Evolutionary conservation across 2,888 invertebrate species (phyloP).

Genomic region (Caenorhabditis wallacei): DNA sequence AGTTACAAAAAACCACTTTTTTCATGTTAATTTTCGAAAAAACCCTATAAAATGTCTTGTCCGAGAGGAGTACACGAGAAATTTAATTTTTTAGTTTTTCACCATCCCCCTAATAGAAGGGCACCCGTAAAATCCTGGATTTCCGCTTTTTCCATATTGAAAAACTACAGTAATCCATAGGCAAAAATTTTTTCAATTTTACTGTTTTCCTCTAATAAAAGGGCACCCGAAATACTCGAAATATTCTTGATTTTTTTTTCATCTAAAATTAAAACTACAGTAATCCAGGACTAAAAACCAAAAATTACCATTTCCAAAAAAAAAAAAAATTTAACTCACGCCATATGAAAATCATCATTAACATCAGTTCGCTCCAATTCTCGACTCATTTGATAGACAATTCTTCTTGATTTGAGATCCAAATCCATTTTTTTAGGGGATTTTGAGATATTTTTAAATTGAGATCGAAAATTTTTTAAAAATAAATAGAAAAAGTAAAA

Average conservation of each 20-base stretch:
- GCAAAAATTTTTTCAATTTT: no score
- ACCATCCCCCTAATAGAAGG: no score
- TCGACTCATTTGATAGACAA: slow-evolving; percentile 48
- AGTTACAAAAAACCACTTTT: no score
- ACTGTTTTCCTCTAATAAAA: no score
- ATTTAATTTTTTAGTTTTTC: no score
- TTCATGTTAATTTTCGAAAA: no score
- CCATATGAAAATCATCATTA: slow-evolving; percentile 50
- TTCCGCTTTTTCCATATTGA: no score
- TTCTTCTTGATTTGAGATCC: slow-evolving; percentile 39
- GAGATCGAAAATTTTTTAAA: not conserved
- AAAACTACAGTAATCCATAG: no score
- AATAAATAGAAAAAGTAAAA: not conserved
- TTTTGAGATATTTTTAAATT: slow-evolving; percentile 19
- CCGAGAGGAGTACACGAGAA: no score
- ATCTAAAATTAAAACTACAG: not conserved
- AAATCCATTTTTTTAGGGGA: slow-evolving; percentile 2
- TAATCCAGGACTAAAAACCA: not conserved
- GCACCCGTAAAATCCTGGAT: no score
- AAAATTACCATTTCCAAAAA: not conserved
- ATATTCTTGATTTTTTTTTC: not conserved
- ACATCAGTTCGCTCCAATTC: slow-evolving; percentile 39
- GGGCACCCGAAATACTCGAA: no score
- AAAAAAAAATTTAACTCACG: slow-evolving; percentile 53
- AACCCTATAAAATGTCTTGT: no score